Percentiles rank a stretch among this genome's conserved stretches.
phyloP scores from a whole-genome alignment of 2,797 vertebrate genomes.

The Crossoptilon crossoptilon region DNA sequence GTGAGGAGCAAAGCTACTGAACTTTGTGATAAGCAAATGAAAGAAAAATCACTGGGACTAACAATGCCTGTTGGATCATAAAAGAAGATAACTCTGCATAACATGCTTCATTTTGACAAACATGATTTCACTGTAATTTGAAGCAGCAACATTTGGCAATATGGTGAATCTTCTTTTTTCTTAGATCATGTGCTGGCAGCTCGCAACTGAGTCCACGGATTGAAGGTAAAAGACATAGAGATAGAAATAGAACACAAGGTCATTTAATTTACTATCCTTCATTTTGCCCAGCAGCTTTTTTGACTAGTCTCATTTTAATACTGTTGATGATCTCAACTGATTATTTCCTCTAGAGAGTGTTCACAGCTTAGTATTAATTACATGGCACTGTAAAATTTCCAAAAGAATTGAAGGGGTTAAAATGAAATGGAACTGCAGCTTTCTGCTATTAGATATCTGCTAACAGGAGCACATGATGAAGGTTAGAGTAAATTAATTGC shows the following conservation, averaged over 20 bases:
- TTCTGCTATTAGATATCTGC: background rate
- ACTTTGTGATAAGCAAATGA: background rate
- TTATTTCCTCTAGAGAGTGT: background rate
- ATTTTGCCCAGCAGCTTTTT: background rate
- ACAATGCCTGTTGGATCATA: background rate
- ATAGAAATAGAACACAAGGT: background rate
- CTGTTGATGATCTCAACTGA: background rate
- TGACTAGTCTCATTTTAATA: background rate
- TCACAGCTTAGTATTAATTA: background rate
- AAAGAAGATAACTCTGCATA: background rate
- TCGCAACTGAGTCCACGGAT: background rate
- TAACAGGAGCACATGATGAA: background rate
- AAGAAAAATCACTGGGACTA: background rate
- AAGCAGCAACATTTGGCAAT: background rate
- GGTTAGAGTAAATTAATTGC: background rate
- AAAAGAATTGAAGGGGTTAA: background rate
- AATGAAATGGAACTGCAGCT: background rate
- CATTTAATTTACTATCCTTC: background rate
- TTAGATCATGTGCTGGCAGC: background rate
- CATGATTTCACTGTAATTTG: background rate
- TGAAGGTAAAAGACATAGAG: background rate
- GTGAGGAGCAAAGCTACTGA: background rate
- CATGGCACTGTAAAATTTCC: background rate
- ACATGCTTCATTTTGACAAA: background rate
- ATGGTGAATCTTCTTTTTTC: background rate